Percentiles rank a stretch among this genome's conserved stretches.
Evolutionary conservation across 2,888 invertebrate genomes (phyloP).

Genomic region (Leptopterna dolabrata): DNA sequence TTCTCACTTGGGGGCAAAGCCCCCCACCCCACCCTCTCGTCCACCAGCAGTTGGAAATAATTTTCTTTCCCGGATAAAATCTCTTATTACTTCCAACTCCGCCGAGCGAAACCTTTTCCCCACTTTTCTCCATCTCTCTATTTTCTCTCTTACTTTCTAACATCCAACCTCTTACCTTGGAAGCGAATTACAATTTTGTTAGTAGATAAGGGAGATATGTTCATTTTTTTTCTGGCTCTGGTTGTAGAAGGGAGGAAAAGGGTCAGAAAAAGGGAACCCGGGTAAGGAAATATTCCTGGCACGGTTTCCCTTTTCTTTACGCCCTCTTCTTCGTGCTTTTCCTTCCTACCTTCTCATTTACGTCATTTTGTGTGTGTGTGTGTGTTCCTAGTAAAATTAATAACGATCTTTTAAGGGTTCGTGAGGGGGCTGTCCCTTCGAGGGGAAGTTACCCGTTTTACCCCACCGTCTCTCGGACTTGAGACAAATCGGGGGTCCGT

Average conservation of each 20-base stretch:
- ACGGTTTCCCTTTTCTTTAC: constrained; percentile 15
- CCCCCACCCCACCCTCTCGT: neutral
- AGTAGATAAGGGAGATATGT: constrained; percentile 35
- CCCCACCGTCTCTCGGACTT: neutral
- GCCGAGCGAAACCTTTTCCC: neutral
- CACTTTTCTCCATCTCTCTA: neutral
- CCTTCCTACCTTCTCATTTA: neutral
- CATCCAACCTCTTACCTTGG: neutral
- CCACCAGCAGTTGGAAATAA: neutral
- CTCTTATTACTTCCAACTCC: constrained; percentile 40
- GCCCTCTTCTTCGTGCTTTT: neutral
- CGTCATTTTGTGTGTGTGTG: neutral
- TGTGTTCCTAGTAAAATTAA: constrained; percentile 41
- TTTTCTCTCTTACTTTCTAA: neutral
- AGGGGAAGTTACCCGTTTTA: neutral
- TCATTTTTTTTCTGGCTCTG: constrained; percentile 37
- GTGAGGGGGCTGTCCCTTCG: constrained; percentile 15
- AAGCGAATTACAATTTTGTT: constrained; percentile 44
- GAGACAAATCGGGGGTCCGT: constrained; percentile 29
- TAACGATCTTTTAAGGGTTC: constrained; percentile 43
- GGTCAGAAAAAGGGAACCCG: neutral
- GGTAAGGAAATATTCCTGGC: constrained; percentile 35
- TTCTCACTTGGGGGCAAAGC: neutral
- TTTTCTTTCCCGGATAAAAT: constrained; percentile 42
- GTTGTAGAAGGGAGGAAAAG: neutral